Percentiles rank a stretch among this genome's conserved stretches.
Conservation (phyloP, 1,140 invertebrate species). For the Cherax destructor region DNA sequence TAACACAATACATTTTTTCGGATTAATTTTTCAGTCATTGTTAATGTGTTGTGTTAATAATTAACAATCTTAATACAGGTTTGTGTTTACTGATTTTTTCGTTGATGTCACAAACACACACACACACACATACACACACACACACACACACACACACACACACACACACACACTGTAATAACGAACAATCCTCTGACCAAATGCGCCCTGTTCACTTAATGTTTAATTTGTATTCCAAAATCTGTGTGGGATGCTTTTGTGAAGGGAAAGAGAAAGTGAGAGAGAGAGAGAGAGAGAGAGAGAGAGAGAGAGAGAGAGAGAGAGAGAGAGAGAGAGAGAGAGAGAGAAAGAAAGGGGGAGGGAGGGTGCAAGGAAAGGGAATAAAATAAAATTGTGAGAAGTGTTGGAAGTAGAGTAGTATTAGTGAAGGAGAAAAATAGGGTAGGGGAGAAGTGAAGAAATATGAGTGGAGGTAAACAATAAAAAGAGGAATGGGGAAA, state of each 20-base stretch:
- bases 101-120: background rate
- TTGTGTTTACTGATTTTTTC: too few relatives aligned
- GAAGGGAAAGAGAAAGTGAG: background rate
- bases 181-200: background rate
- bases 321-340: too few relatives aligned
- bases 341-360: too few relatives aligned
- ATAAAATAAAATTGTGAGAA: too few relatives aligned
- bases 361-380: too few relatives aligned
- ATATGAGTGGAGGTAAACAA: background rate
- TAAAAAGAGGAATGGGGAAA: too few relatives aligned
- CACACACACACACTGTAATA: background rate
- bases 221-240: slow-evolving; percentile 29
- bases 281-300: too few relatives aligned
- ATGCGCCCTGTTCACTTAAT: background rate
- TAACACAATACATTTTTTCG: too few relatives aligned
- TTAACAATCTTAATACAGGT: too few relatives aligned
- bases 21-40: too few relatives aligned
- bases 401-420: background rate
- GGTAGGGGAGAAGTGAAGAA: background rate
- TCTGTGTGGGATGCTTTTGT: slow-evolving; percentile 24
- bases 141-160: slow-evolving; percentile 25
- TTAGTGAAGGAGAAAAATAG: background rate
- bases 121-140: slow-evolving; percentile 27
- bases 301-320: too few relatives aligned
- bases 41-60: too few relatives aligned